Conservation (phyloP, 2,113 vertebrate genomes). For the Albula goreensis region DNA sequence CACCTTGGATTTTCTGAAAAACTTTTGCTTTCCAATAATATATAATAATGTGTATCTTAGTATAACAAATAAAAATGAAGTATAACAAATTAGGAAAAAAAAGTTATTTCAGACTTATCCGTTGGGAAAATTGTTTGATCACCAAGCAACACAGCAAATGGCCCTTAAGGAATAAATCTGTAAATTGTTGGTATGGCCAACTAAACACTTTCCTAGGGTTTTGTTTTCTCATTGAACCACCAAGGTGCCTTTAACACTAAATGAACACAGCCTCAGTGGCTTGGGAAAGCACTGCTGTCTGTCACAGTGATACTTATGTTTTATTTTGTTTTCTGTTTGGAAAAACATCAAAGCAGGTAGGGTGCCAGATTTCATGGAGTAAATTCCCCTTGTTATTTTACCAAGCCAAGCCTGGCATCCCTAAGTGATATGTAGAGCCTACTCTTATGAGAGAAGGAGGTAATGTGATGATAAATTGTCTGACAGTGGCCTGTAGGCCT, state of each 20-base stretch:
- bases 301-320: neutral
- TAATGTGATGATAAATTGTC: neutral
- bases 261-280: neutral
- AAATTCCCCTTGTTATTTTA: neutral
- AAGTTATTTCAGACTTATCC: neutral
- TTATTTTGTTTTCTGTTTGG: neutral
- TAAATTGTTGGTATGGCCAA: neutral
- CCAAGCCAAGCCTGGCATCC: neutral
- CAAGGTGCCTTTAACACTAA: neutral
- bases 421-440: neutral
- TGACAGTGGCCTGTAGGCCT: neutral
- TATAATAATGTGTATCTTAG: neutral
- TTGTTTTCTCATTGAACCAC: neutral
- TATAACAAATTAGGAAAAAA: neutral
- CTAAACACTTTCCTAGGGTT: neutral
- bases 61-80: neutral
- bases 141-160: neutral
- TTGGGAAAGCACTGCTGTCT: neutral
- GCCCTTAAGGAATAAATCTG: neutral
- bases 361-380: no score
- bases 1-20: neutral
- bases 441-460: neutral
- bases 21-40: neutral
- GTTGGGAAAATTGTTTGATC: neutral
- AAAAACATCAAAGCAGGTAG: no score